A percentile compares a stretch with the other conserved stretches of the same genome.
phyloP scores from a whole-genome alignment of 2,797 vertebrate species.

The Carapus acus region DNA sequence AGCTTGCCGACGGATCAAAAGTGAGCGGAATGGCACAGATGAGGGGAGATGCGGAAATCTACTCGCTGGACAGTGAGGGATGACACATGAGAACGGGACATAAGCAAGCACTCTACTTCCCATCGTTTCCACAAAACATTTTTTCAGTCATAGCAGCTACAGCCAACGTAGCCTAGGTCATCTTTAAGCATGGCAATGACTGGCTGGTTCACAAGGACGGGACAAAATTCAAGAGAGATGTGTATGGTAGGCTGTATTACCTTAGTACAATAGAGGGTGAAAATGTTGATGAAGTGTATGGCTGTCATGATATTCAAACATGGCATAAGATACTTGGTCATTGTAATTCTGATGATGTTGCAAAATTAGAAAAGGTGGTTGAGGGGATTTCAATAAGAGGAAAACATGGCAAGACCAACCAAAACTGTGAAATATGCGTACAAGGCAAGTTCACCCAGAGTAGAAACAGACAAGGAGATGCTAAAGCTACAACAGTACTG shows the following conservation, averaged over 20 bases:
- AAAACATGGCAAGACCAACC: slow-evolving; percentile 14
- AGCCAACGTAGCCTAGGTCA: background rate
- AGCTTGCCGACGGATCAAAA: slow-evolving; percentile 1
- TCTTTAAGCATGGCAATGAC: background rate
- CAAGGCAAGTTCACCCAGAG: slow-evolving; percentile 17
- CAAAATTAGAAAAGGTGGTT: slow-evolving; percentile 21
- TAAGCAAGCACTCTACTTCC: slow-evolving; percentile 7
- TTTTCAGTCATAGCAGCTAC: slow-evolving; percentile 13
- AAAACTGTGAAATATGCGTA: slow-evolving; percentile 26
- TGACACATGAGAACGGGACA: background rate
- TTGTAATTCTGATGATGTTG: slow-evolving; percentile 31
- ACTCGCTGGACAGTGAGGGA: slow-evolving; percentile 9
- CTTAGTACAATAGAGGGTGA: slow-evolving; percentile 14
- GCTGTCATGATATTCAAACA: slow-evolving; percentile 20
- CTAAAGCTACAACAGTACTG: slow-evolving; percentile 7
- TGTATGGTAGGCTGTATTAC: slow-evolving; percentile 14
- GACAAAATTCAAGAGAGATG: slow-evolving; percentile 8
- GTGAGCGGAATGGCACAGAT: slow-evolving; percentile 5
- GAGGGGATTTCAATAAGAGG: slow-evolving; percentile 25
- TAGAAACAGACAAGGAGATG: slow-evolving; percentile 18
- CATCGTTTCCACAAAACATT: slow-evolving; percentile 12
- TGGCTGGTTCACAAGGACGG: slow-evolving; percentile 8
- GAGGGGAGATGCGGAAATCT: slow-evolving; percentile 2
- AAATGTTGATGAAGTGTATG: slow-evolving; percentile 16
- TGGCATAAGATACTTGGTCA: slow-evolving; percentile 29